Percentiles rank a stretch among this genome's conserved stretches.
phyloP scores from a whole-genome alignment of 2,113 vertebrate species.

The Eublepharis macularius region DNA sequence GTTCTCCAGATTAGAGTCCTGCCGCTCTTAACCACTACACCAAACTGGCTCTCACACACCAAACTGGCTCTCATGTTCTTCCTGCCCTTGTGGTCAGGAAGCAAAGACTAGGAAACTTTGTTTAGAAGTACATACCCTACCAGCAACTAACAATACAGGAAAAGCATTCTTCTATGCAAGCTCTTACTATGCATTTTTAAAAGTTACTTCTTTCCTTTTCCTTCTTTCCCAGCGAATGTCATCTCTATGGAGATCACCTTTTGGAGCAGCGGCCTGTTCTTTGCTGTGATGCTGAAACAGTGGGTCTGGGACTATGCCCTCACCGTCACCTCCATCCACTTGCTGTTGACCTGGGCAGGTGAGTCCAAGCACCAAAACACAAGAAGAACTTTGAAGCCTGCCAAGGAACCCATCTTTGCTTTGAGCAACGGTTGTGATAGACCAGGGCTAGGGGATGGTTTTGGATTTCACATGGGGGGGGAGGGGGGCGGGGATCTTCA shows the following conservation, averaged over 20 bases:
- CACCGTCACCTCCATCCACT: constrained; percentile 75
- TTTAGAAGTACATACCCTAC: neutral
- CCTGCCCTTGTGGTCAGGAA: too few species aligned
- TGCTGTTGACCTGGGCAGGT: constrained; percentile 75
- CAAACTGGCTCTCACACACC: too few species aligned
- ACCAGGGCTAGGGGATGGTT: too few species aligned
- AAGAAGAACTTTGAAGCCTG: neutral
- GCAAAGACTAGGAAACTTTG: neutral
- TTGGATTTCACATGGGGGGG: too few species aligned
- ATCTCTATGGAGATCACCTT: constrained; percentile 77
- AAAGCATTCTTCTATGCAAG: neutral
- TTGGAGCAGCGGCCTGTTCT: constrained; percentile 73
- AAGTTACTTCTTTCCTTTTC: neutral
- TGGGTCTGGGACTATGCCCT: constrained; percentile 80
- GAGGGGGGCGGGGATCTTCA: too few species aligned
- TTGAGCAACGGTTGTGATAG: too few species aligned
- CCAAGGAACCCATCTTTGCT: neutral
- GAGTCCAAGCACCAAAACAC: constrained; percentile 7
- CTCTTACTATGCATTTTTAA: neutral
- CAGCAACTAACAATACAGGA: neutral
- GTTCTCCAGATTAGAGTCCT: too few species aligned
- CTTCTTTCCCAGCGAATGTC: constrained; percentile 68
- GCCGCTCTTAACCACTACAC: too few species aligned
- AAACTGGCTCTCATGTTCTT: too few species aligned
- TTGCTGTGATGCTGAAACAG: constrained; percentile 71